phyloP scores from a whole-genome alignment of 35 echinoderm and acorn worm species.

The Apostichopus japonicus region DNA sequence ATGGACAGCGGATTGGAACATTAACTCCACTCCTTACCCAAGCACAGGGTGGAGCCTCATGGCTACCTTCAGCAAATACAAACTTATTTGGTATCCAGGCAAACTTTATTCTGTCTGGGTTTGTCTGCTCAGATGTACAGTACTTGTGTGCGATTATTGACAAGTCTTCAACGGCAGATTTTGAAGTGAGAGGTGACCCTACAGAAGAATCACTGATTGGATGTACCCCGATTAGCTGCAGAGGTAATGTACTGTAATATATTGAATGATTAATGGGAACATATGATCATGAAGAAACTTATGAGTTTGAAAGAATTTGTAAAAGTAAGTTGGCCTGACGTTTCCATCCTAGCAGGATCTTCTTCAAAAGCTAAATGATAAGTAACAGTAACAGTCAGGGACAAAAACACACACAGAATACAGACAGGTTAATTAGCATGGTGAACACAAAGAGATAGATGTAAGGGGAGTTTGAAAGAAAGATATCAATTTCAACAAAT shows the following conservation, averaged over 20 bases:
- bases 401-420: too few relatives aligned
- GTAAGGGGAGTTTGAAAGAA: too few relatives aligned
- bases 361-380: too few relatives aligned
- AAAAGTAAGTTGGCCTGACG: too few relatives aligned
- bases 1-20: not conserved
- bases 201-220: constrained; percentile 61
- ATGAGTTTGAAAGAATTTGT: too few relatives aligned
- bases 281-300: too few relatives aligned
- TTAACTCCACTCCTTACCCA: not conserved
- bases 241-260: constrained; percentile 53
- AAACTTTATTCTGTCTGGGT: not conserved
- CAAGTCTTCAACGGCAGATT: constrained; percentile 42
- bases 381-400: too few relatives aligned
- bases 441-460: too few relatives aligned
- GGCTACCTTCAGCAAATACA: constrained; percentile 47
- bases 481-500: too few relatives aligned
- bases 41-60: constrained; percentile 52
- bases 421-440: too few relatives aligned
- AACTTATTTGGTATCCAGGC: constrained; percentile 53
- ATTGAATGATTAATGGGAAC: too few relatives aligned
- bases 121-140: constrained; percentile 46
- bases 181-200: constrained; percentile 64
- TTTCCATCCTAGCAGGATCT: too few relatives aligned
- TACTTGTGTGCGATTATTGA: constrained; percentile 75
- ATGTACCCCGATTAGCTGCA: constrained; percentile 68